Evolutionary conservation across 2,888 invertebrate genomes (phyloP), one percentile per base, ranked within the genome.

Genomic region (Apantesis nais): DNA sequence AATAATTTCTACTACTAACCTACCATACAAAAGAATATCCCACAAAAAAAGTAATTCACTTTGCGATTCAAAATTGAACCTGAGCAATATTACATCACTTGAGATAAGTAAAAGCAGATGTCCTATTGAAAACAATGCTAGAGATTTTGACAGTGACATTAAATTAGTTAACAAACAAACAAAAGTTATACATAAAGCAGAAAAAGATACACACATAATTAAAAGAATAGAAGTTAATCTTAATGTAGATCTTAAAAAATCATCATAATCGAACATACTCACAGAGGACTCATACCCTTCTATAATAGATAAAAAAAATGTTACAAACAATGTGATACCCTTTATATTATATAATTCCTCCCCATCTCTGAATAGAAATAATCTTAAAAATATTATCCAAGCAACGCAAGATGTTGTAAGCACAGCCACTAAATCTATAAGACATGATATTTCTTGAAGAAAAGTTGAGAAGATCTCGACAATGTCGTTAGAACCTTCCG

Each of bases 361-460:
- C 5, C 76, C 78, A 58, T 79, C 78, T 55, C 66, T 68, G 7
- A 83, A 81, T 14, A 85, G 34, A 29, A 83, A 83, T 19, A 85
- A 60, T 63, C 77, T 82, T 65, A 85, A 63, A 71, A 82, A 84
- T 29, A 80, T 67, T 11, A 83, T 72, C 77, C 79, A 76, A 12
- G 81, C 68, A 11, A 81, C 48, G 60, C 74, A 74, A 0, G 78
- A 73, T 7, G 82, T 77, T 11, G 72, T 74, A 2, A 80, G 74
- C 0, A 78, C 72, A 39, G 80, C 67, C 4, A 76, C 25, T 12
- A 84, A 34, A 61, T 83, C 83, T 16, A 81, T 31, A 60, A 67
- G 48, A 0, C 68, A 67, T 44, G 75, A 81, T 1, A 55, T 14
- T 5, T 63, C 48, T 8, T 67, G 9, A 37, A 77, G 3, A 1